These are phyloP conservation scores for Craterocephalus amniculus DNA, from an alignment of 2,797 vertebrate genomes.

Conservation along the genomic window DNA sequence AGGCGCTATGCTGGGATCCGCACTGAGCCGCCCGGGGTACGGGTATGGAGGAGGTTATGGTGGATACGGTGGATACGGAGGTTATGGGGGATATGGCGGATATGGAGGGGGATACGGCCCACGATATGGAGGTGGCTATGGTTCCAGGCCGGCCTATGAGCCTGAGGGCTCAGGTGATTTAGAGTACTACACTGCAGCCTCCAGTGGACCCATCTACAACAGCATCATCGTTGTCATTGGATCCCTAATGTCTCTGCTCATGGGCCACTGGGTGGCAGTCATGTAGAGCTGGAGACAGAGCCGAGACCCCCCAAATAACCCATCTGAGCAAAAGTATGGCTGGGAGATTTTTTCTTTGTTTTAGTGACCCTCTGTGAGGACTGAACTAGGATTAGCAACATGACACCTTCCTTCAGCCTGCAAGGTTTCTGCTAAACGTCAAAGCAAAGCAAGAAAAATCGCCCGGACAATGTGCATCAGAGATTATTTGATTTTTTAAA, in stretches of 20 bases:
- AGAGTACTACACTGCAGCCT: conserved; percentile 73
- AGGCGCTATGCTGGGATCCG: conserved; percentile 81
- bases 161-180: conserved; percentile 77
- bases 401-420: not conserved
- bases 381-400: not conserved
- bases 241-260: conserved; percentile 68
- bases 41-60: conserved; percentile 45
- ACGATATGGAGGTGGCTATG: conserved; percentile 43
- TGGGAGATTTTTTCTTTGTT: not conserved
- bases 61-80: conserved; percentile 37
- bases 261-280: conserved; percentile 67
- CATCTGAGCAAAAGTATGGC: conserved; percentile 1
- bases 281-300: conserved; percentile 50
- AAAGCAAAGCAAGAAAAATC: not conserved
- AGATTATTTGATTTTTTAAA: not conserved
- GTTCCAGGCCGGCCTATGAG: conserved; percentile 60
- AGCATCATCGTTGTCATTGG: conserved; percentile 75
- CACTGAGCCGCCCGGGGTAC: conserved; percentile 77
- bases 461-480: not conserved
- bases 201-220: conserved; percentile 73
- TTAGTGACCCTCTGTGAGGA: conserved; percentile 15
- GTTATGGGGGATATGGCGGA: conserved; percentile 41
- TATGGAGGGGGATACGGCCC: conserved; percentile 45
- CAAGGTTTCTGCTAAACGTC: not conserved
- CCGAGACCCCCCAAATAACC: conserved; percentile 15